Evolutionary conservation across 2,797 vertebrate species (phyloP), one percentile per base, ranked within the genome.

Genomic region (Champsocephalus esox): DNA sequence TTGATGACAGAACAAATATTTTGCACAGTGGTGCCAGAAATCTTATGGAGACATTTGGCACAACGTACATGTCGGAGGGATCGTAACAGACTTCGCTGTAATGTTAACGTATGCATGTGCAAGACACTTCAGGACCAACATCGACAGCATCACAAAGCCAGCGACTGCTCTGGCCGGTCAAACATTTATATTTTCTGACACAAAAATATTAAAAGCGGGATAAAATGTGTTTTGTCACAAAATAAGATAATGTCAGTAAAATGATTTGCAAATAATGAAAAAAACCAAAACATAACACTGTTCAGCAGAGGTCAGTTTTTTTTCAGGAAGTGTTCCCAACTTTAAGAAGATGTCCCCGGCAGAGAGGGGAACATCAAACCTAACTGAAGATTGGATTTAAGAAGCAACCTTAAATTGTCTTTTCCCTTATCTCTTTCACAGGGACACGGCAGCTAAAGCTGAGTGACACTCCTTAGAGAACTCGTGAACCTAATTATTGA

Each of bases 401-500:
- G 71, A 68, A 65, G 69, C 43, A 41, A 60, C 59, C 34, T 71
- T 74, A 28, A 63, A 16, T 71, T 46, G 55, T 81, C 55, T 16
- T 75, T 61, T 55, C 2, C 65, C 51, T 77, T 34, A 2, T 71
- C 72, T 74, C 66, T 45, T 77, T 83, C 64, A 9, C 49, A 16
- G 79, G 86, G 77, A 75, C 69, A 55, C 73, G 72, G 60, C 28
- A 54, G 81, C 87, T 88, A 85, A 91, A 92, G 71, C 72, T 76
- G 88, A 87, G 59, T 82, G 85, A 71, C 77, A 85, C 92, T 92
- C 93, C 92, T 93, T 92, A 90, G 93, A 89, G 92, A 82, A 24
- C 63, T 3, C 1, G 65, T 75, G 76, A 84, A 77, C 62, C 89
- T 88, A 93, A 91, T 93, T 94, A 92, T 89, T 41, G 4, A 63